Base-by-base conservation (phyloP, 2,888 invertebrate species). In the Polydesmus complanatus region DNA sequence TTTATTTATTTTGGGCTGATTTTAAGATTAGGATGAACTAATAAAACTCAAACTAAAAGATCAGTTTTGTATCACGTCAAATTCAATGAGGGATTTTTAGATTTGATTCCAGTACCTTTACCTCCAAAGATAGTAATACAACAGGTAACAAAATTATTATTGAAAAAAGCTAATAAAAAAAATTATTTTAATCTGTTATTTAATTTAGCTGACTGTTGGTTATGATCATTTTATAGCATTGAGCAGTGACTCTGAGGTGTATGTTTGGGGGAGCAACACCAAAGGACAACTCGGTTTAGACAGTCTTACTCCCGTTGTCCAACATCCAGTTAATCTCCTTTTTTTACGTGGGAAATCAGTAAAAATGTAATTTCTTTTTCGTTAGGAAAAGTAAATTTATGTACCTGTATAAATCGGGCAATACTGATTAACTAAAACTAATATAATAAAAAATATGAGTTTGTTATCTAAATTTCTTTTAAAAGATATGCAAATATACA, bases 191-290 rank as follows among this genome's bases (percentile, higher is more conserved):
- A 54, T 55, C 19, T 56, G 3, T 60, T 57, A n/a, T 55, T 19
- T 58, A 54, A 69, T 74, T 25, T 72, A 77, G 67, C 75, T 83
- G 27, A 75, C 80, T n/a, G 75, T 79, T 64, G 79, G 80, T 66
- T 74, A 74, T 60, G 78, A 78, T 0, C 83, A 83, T 69, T 77
- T 78, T 66, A 74, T 83, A 37, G 78, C 78, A 3, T 74, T 82
- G 3, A 80, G 80, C 53, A 22, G 61, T 73, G 83, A 85, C 69
- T 77, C 79, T 23, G 74, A 79, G 48, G 82, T 83, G 1, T 85
- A 80, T 69, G 78, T 81, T 0, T 86, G 85, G 84, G 86, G 86
- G 21, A 80, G 81, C 68, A 83, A 83, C 22, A 72, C 73, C 5
- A 75, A 78, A 68, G 85, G 85, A 0, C 84, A 86, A 70, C 73